phyloP scores from a whole-genome alignment of 2,888 invertebrate genomes.

The Nemoura dubitans region DNA sequence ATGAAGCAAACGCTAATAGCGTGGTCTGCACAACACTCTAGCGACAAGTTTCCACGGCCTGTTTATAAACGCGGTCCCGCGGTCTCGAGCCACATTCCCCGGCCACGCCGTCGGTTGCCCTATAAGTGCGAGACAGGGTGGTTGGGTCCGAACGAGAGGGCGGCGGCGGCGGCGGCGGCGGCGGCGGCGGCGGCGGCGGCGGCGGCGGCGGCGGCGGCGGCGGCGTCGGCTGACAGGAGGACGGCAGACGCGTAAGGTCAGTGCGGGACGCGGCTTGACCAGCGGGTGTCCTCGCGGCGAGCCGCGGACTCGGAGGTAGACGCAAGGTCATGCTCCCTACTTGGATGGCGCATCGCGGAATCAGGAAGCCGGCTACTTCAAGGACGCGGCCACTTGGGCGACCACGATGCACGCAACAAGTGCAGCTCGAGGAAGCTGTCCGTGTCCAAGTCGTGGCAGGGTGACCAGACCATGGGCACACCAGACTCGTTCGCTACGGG shows the following conservation, averaged over 20 bases:
- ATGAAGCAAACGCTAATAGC: too few relatives aligned
- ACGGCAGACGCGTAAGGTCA: background rate
- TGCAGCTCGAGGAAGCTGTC: background rate
- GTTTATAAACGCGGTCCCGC: too few relatives aligned
- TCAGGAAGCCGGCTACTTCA: background rate
- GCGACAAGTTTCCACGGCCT: too few relatives aligned
- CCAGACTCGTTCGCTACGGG: too few relatives aligned
- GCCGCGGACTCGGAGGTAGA: background rate
- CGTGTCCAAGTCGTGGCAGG: background rate
- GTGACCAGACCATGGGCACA: too few relatives aligned
- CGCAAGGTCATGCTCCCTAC: background rate
- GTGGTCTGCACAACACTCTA: too few relatives aligned
- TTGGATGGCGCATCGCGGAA: background rate
- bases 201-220: background rate
- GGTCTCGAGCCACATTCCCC: background rate
- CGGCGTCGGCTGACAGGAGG: background rate
- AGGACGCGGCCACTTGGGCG: background rate
- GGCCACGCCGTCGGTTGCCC: background rate
- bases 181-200: background rate
- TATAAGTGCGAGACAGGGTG: background rate
- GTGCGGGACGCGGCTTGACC: background rate
- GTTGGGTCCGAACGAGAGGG: background rate
- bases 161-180: too few relatives aligned
- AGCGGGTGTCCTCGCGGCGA: background rate
- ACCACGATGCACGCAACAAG: background rate